Percentiles rank a stretch among this genome's conserved stretches.
Conservation (phyloP, 2,797 vertebrate species). For the Tarsius wallacei region DNA sequence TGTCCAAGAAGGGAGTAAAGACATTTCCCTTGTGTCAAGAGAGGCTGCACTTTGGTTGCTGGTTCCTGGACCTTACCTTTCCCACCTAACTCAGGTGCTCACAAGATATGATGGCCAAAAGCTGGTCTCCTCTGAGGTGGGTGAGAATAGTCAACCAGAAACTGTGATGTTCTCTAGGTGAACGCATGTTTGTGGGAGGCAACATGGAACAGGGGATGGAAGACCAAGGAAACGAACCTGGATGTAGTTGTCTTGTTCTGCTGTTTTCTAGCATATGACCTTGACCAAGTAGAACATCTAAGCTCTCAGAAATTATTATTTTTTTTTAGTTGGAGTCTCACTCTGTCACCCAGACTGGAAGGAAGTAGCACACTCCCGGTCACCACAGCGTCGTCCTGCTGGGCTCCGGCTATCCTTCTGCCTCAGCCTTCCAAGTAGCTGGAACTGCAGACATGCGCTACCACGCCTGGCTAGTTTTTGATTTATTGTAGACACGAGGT, state of each 20-base stretch:
- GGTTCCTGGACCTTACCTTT: background rate
- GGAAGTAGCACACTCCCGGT: too few relatives aligned
- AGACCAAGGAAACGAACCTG: background rate
- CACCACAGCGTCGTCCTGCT: too few relatives aligned
- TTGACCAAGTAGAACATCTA: background rate
- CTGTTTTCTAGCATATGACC: background rate
- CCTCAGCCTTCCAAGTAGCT: too few relatives aligned
- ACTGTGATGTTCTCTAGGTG: background rate
- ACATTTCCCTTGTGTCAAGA: background rate
- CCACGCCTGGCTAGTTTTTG: too few relatives aligned
- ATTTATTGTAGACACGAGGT: too few relatives aligned
- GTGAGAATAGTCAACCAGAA: background rate
- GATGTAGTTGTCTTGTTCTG: background rate
- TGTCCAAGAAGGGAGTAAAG: background rate
- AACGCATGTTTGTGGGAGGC: background rate
- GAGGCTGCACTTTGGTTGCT: background rate
- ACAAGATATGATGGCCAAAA: background rate
- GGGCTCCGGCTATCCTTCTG: too few relatives aligned
- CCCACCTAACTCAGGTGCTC: background rate
- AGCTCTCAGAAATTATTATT: background rate
- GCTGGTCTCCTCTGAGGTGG: background rate
- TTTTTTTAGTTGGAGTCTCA: too few relatives aligned
- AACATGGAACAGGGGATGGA: background rate
- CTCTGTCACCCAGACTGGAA: too few relatives aligned
- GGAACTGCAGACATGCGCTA: too few relatives aligned